Conservation (phyloP, 2,888 invertebrate genomes). For the Euproctis similis region DNA sequence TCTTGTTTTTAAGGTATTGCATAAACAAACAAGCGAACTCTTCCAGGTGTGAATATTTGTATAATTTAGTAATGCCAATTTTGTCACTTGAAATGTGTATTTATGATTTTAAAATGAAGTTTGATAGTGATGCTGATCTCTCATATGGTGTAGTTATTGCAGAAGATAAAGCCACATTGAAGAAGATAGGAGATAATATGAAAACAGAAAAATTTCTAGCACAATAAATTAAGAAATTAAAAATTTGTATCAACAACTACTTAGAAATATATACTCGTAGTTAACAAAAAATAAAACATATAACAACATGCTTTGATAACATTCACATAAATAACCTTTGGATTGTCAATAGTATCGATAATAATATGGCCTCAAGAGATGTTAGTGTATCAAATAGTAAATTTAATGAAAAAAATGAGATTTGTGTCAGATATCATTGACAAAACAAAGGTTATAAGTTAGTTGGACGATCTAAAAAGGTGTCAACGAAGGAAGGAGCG, state of each 20-base stretch:
- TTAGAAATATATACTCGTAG: background rate
- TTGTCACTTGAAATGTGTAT: constrained; percentile 14
- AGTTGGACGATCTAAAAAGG: constrained; percentile 75
- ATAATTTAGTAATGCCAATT: constrained; percentile 38
- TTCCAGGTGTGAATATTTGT: constrained; percentile 44
- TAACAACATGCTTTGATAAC: constrained; percentile 55
- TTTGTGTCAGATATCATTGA: constrained; percentile 38
- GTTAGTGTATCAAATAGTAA: constrained; percentile 6
- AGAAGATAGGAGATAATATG: constrained; percentile 15
- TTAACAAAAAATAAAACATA: constrained; percentile 46
- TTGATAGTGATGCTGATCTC: constrained; percentile 21
- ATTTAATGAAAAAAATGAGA: background rate
- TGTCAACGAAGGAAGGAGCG: constrained; percentile 75
- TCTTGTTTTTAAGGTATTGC: constrained; percentile 44
- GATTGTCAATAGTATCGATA: constrained; percentile 36
- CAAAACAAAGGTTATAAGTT: constrained; percentile 50
- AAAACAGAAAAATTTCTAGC: too few species aligned
- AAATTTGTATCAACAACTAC: too few species aligned
- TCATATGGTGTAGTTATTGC: constrained; percentile 23
- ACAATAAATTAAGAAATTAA: too few species aligned
- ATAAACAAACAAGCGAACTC: constrained; percentile 62
- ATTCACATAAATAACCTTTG: constrained; percentile 45
- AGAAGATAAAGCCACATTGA: constrained; percentile 17
- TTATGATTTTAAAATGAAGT: constrained; percentile 13
- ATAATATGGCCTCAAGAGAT: too few species aligned